phyloP scores from a whole-genome alignment of 2,888 invertebrate genomes.

The Drosophila maculinotata region DNA sequence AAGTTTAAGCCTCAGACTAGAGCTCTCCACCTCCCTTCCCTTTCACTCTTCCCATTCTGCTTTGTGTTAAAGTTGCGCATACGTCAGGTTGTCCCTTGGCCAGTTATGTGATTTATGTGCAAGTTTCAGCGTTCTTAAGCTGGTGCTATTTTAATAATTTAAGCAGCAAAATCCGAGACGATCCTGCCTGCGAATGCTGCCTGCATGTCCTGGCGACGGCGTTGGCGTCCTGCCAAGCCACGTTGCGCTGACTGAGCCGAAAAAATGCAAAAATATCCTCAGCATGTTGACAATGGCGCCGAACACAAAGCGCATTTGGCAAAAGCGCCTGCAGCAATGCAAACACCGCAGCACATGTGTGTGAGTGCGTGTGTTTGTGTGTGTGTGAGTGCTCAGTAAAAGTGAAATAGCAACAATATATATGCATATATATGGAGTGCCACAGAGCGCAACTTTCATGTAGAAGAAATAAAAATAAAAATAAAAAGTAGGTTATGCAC shows the following conservation, averaged over 20 bases:
- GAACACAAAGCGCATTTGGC: slow-evolving; percentile 80
- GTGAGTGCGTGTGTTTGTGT: slow-evolving; percentile 23
- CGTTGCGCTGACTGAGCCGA: slow-evolving; percentile 79
- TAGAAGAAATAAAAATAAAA: slow-evolving; percentile 45
- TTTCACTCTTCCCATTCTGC: background rate
- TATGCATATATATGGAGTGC: slow-evolving; percentile 14
- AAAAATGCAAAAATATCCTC: slow-evolving; percentile 74
- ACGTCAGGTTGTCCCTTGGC: slow-evolving; percentile 66
- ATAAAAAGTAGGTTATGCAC: slow-evolving; percentile 73
- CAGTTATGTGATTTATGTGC: slow-evolving; percentile 75
- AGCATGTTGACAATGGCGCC: slow-evolving; percentile 76
- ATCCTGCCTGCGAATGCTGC: slow-evolving; percentile 21
- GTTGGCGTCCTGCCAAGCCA: slow-evolving; percentile 67
- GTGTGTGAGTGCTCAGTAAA: slow-evolving; percentile 61
- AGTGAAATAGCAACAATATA: slow-evolving; percentile 76
- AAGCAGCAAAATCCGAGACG: slow-evolving; percentile 67
- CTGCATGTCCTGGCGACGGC: slow-evolving; percentile 21
- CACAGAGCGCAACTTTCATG: slow-evolving; percentile 32
- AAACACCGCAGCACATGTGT: slow-evolving; percentile 39
- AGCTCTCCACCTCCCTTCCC: background rate
- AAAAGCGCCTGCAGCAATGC: slow-evolving; percentile 74
- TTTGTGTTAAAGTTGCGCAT: slow-evolving; percentile 68
- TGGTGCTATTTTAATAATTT: slow-evolving; percentile 71
- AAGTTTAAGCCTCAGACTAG: slow-evolving; percentile 50
- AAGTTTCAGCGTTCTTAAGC: slow-evolving; percentile 57